Conservation (phyloP, 1,140 invertebrate genomes). For the Magallana gigas region DNA sequence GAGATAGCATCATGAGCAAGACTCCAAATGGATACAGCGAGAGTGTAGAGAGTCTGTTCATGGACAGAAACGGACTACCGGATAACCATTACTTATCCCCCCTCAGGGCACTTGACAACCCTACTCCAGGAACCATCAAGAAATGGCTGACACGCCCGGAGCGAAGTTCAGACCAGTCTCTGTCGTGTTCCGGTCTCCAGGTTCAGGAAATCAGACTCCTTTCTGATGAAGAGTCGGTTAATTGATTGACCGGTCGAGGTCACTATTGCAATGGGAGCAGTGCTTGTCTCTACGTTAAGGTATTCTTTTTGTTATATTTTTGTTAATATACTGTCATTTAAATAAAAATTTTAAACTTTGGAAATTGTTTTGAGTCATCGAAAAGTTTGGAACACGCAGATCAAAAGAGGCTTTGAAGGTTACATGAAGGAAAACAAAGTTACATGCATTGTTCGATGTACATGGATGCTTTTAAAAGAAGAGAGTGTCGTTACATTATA, state of each 20-base stretch:
- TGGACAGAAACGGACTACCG: not conserved
- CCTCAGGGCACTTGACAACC: not conserved
- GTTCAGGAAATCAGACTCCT: not conserved
- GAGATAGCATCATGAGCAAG: not conserved
- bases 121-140: not conserved
- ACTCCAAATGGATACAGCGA: not conserved
- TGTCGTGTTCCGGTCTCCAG: not conserved
- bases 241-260: not conserved
- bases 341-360: no score
- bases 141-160: not conserved
- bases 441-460: no score
- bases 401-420: no score
- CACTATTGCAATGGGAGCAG: no score
- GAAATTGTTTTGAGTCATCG: no score
- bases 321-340: no score
- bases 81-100: not conserved
- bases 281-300: no score
- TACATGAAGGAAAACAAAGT: no score
- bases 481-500: no score
- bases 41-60: conserved; percentile 20
- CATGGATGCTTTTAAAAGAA: no score
- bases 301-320: no score
- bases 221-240: not conserved
- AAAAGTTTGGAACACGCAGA: no score
- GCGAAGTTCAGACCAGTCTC: not conserved